Evolutionary conservation across 2,797 vertebrate genomes (phyloP).

Genomic region (Tinamus major): DNA sequence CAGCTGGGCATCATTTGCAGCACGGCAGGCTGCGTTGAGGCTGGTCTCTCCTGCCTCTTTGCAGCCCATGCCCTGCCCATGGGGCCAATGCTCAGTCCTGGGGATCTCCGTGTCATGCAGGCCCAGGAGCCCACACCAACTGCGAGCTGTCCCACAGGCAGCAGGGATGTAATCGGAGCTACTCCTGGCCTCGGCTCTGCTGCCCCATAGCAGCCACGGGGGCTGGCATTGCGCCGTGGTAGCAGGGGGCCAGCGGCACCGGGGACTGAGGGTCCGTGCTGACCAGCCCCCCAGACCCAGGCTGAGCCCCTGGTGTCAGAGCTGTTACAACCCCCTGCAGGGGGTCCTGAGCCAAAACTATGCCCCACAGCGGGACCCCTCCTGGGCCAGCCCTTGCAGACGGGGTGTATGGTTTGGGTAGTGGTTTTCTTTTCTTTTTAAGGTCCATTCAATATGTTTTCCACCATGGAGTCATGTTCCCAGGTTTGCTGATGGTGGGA

Average conservation of each 20-base stretch:
- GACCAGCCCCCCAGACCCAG: neutral
- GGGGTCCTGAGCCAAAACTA: conserved; percentile 17
- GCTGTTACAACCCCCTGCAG: neutral
- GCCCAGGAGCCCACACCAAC: neutral
- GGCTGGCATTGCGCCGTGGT: accelerated
- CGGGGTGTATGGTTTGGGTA: neutral
- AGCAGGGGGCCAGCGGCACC: neutral
- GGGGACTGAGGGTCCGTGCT: neutral
- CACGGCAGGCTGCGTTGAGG: neutral
- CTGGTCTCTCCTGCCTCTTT: neutral
- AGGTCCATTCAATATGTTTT: neutral
- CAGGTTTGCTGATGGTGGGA: conserved; percentile 8
- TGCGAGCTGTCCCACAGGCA: neutral
- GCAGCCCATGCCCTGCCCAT: neutral
- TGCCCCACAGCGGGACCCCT: accelerated
- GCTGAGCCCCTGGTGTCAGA: neutral
- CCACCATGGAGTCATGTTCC: conserved; percentile 21
- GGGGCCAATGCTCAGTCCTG: too few species aligned
- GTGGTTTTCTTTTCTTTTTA: neutral
- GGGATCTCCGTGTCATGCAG: neutral
- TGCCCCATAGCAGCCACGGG: neutral
- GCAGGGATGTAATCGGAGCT: neutral
- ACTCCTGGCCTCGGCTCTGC: neutral
- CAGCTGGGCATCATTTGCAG: neutral
- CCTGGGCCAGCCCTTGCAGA: neutral